Conservation (phyloP, 2,888 invertebrate genomes). For the Erebia epiphron region DNA sequence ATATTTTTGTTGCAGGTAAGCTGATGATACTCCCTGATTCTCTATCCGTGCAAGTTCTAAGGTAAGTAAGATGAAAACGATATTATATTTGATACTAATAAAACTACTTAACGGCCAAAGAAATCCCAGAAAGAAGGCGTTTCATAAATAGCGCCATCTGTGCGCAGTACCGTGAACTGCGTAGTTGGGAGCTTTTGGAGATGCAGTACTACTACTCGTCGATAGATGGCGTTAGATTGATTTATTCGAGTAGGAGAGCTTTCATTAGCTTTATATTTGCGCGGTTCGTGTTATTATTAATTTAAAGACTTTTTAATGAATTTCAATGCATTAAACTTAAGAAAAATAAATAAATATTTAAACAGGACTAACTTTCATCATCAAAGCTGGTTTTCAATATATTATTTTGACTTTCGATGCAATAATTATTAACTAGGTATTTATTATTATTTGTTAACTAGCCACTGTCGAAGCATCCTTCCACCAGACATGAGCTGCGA, state of each 20-base stretch:
- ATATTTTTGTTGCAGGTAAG: conserved; percentile 10
- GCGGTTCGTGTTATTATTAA: no score
- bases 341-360: no score
- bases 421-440: no score
- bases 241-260: no score
- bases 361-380: no score
- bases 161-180: background rate
- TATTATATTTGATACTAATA: background rate
- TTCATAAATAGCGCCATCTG: conserved; percentile 36
- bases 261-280: background rate
- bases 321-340: no score
- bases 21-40: background rate
- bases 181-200: background rate
- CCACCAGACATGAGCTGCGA: no score
- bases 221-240: conserved; percentile 35
- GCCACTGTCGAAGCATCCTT: no score
- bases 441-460: no score
- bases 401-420: no score
- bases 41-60: background rate
- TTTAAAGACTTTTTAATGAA: no score
- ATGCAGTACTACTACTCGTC: conserved; percentile 23
- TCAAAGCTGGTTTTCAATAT: no score
- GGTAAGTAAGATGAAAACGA: background rate
- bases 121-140: background rate
- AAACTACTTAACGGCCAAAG: background rate